Conservation (phyloP, 2,113 vertebrate genomes). For the mouse (Mus musculus) region DNA sequence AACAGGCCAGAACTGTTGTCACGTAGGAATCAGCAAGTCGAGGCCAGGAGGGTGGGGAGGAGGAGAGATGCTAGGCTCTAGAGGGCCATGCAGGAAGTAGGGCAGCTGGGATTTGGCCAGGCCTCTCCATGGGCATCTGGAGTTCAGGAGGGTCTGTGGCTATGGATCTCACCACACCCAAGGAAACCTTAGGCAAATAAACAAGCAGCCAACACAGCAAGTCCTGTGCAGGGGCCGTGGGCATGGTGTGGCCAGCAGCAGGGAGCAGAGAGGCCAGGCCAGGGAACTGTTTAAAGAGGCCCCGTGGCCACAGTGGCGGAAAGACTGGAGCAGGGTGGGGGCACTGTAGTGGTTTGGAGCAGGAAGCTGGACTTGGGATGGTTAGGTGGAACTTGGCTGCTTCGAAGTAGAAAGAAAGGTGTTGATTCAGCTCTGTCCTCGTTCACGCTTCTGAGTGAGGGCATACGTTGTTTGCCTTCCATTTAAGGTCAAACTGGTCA, state of each 20-base stretch:
- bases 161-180: conserved; percentile 12
- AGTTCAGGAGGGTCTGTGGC: neutral
- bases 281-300: conserved; percentile 65
- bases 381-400: conserved; percentile 48
- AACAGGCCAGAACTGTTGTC: neutral
- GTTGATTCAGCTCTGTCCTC: conserved; percentile 49
- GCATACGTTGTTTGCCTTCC: neutral
- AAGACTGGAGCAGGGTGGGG: conserved; percentile 70
- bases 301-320: neutral
- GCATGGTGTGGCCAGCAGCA: neutral
- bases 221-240: conserved; percentile 53
- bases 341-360: conserved; percentile 55
- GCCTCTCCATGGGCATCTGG: conserved; percentile 36
- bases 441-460: neutral
- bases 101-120: neutral
- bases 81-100: neutral
- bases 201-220: conserved; percentile 76
- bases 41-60: neutral
- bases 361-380: conserved; percentile 60
- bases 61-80: neutral
- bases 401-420: conserved; percentile 72
- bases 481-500: conserved; percentile 13
- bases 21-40: neutral
- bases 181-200: conserved; percentile 70
- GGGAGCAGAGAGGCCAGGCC: conserved; percentile 8